Percentiles rank a stretch among this genome's conserved stretches.
These are phyloP conservation scores for Acanthiza pusilla DNA, from an alignment of 2,797 vertebrate species.

Conservation along the genomic window DNA sequence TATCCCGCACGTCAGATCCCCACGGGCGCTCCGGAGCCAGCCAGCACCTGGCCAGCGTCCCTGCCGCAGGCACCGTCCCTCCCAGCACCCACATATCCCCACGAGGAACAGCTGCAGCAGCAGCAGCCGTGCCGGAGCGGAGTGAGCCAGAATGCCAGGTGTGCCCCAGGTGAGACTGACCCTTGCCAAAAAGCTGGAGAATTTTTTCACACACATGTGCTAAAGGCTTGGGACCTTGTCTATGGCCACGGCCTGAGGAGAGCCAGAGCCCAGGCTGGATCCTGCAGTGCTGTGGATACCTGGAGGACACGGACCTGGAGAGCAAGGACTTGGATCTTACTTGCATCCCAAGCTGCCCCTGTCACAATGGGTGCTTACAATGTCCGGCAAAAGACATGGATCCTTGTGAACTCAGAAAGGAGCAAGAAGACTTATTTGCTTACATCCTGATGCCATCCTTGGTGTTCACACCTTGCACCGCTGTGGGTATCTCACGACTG, in stretches of 20 bases:
- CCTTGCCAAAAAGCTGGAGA: not conserved
- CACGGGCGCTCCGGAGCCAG: not conserved
- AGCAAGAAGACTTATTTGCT: not conserved
- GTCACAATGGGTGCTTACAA: not conserved
- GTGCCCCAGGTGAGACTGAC: not conserved
- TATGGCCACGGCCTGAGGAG: fast-evolving
- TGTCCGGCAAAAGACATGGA: not conserved
- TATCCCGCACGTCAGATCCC: not conserved
- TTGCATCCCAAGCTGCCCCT: not conserved
- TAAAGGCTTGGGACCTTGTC: not conserved
- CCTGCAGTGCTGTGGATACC: fast-evolving
- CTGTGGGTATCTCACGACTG: not conserved
- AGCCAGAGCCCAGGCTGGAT: not conserved
- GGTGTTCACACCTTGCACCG: fast-evolving
- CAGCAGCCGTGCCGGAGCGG: fast-evolving
- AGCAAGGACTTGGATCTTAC: not conserved
- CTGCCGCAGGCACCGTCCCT: not conserved
- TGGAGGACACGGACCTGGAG: fast-evolving
- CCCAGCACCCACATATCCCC: not conserved
- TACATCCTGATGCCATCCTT: not conserved
- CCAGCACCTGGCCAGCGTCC: not conserved
- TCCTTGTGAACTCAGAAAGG: not conserved
- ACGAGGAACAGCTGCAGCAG: fast-evolving
- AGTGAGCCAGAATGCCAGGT: fast-evolving
- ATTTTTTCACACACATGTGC: fast-evolving